Conservation (phyloP, 2,113 vertebrate genomes). For the Propithecus coquereli region DNA sequence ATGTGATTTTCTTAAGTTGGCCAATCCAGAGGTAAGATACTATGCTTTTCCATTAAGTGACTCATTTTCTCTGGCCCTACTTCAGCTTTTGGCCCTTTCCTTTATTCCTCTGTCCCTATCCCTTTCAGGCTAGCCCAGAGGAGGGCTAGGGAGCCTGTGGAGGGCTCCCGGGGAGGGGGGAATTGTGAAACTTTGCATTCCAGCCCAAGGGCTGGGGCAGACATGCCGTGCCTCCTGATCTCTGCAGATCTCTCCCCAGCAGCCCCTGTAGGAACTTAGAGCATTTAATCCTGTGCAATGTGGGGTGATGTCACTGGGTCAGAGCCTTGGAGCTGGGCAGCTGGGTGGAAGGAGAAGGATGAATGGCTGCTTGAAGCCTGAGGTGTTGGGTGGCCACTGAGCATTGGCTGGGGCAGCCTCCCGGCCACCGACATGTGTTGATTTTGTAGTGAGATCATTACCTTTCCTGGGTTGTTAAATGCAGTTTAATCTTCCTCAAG, state of each 20-base stretch:
- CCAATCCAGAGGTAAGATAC: background rate
- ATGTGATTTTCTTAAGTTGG: background rate
- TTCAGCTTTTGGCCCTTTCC: background rate
- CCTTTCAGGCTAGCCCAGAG: background rate
- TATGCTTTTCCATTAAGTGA: background rate
- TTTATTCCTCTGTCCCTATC: background rate
- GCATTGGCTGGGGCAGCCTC: background rate
- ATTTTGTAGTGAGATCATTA: conserved; percentile 70
- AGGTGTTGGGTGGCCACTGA: conserved; percentile 69
- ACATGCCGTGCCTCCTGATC: conserved; percentile 40
- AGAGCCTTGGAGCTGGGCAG: conserved; percentile 7
- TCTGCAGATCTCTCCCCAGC: conserved; percentile 33
- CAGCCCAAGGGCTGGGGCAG: conserved; percentile 53
- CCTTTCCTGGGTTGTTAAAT: conserved; percentile 61
- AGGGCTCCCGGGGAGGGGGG: background rate
- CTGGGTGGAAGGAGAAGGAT: conserved; percentile 49
- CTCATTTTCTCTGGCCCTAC: background rate
- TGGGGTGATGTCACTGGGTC: conserved; percentile 68
- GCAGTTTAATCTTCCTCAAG: conserved; percentile 70
- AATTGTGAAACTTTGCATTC: conserved; percentile 40
- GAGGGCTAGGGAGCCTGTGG: no score
- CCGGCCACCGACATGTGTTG: conserved; percentile 59
- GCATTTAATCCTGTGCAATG: conserved; percentile 49
- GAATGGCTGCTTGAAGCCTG: background rate
- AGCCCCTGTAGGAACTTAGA: conserved; percentile 57